These are phyloP conservation scores for Ornithoptera priamus DNA, from an alignment of 2,888 invertebrate species.

Conservation along the genomic window DNA sequence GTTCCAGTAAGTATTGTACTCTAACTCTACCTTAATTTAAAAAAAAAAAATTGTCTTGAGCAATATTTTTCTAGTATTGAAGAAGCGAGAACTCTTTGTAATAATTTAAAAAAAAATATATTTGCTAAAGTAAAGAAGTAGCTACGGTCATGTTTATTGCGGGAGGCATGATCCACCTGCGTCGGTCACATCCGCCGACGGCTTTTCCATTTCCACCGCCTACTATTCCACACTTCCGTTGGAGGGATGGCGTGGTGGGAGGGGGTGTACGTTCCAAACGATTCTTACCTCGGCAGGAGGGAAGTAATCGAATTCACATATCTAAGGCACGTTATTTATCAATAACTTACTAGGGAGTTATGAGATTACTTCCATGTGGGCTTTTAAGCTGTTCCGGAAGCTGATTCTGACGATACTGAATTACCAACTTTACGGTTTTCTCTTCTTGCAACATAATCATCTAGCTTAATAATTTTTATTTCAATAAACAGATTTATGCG, in stretches of 20 bases:
- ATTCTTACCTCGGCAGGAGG: slow-evolving; percentile 40
- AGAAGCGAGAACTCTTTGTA: not conserved
- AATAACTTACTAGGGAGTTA: too few relatives aligned
- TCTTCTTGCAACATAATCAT: too few relatives aligned
- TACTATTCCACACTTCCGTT: slow-evolving; percentile 55
- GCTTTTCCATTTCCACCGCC: slow-evolving; percentile 62
- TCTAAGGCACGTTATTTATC: not conserved
- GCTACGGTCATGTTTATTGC: slow-evolving; percentile 48
- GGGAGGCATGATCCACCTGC: slow-evolving; percentile 54
- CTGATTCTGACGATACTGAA: too few relatives aligned
- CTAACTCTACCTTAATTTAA: too few relatives aligned
- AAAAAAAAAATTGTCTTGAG: too few relatives aligned
- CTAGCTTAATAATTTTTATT: too few relatives aligned
- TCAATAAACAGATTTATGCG: too few relatives aligned
- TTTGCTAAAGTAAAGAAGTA: slow-evolving; percentile 36
- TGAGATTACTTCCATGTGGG: too few relatives aligned
- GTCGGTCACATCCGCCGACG: slow-evolving; percentile 57
- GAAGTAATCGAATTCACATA: slow-evolving; percentile 42
- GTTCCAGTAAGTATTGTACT: too few relatives aligned
- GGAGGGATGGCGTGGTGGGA: slow-evolving; percentile 26
- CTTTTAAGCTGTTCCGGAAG: too few relatives aligned
- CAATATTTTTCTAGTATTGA: not conserved
- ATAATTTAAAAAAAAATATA: not conserved
- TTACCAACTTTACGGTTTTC: too few relatives aligned
- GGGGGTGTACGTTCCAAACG: slow-evolving; percentile 39